Evolutionary conservation across 2,888 invertebrate species (phyloP), one percentile per base, ranked within the genome.

Genomic region (Lingula anatina): DNA sequence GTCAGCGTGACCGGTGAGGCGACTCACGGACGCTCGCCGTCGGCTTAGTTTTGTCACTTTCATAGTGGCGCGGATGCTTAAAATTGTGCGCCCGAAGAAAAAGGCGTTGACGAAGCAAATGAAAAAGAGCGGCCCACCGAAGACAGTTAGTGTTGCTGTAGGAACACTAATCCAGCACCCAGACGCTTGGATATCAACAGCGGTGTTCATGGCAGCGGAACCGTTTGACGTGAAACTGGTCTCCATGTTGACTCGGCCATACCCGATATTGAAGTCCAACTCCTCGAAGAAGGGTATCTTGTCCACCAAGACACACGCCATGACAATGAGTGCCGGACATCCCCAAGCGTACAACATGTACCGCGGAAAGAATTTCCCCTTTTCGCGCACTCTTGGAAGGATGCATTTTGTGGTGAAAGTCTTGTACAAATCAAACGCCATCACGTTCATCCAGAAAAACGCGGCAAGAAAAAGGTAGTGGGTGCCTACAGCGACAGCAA

Each of bases 381-480:
- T 66, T 40, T 60, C 54, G 15, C 66, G 57, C 1, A 64, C 52
- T 15, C 60, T 47, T 0, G 58, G 60, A 4, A 64, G 51, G 40
- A 63, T 60, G 43, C 80, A 74, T 56, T 80, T 79, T 44, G 76
- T 79, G 3, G 71, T 71, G 54, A 78, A 78, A 2, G 77, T 77
- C 23, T 64, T 52, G 59, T 62, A 77, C 3, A 77, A 63, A 52
- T 78, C 78, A 71, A 83, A 83, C 21, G 84, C 82, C 80, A 85
- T 85, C 18, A 83, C 81, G 47, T 84, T 80, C 73, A 85, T 79
- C 86, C 86, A 86, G 60, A 84, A 84, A 53, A 85, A 82, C 15
- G 84, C 82, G 42, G 84, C 82, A 46, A 86, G 78, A 49, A 85
- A 81, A 35, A 84, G 79, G 64, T 84, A 86, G 63, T 86, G 85